phyloP scores from a whole-genome alignment of 2,113 vertebrate species.

The Gobiocypris rarus region DNA sequence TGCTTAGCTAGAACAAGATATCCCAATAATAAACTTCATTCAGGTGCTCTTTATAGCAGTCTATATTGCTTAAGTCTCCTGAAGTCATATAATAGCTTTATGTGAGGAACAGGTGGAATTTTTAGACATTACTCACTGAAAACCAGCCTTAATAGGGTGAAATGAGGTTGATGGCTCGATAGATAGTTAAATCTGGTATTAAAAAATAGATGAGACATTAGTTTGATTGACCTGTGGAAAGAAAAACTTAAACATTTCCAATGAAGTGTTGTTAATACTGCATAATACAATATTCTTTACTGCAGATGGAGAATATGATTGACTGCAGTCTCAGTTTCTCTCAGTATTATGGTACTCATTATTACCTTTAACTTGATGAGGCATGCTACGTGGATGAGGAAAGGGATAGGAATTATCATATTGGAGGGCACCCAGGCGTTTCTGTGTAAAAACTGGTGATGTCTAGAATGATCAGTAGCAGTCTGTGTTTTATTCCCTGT shows the following conservation, averaged over 20 bases:
- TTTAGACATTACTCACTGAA: not conserved
- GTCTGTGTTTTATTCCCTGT: not conserved
- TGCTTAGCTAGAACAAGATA: no score
- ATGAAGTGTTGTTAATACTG: not conserved
- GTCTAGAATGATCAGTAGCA: slow-evolving; percentile 10
- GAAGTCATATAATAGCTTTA: not conserved
- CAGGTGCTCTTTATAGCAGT: no score
- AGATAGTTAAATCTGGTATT: not conserved
- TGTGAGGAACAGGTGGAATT: not conserved
- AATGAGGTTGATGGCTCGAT: not conserved
- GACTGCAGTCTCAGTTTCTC: not conserved
- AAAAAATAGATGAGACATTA: not conserved
- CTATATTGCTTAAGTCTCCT: not conserved
- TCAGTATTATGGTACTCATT: not conserved
- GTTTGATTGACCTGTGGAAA: not conserved
- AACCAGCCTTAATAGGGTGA: not conserved
- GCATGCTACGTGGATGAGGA: not conserved
- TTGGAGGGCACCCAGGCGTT: slow-evolving; percentile 33
- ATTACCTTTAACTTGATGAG: slow-evolving; percentile 39
- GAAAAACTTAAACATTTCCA: not conserved
- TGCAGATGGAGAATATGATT: not conserved
- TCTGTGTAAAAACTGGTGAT: slow-evolving; percentile 42
- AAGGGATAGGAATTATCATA: slow-evolving; percentile 43
- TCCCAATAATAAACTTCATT: no score
- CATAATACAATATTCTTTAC: slow-evolving; percentile 1